A percentile compares a stretch with the other conserved stretches of the same genome.
Conservation (phyloP, 2,888 invertebrate genomes). For the Mactromeris polynyma region DNA sequence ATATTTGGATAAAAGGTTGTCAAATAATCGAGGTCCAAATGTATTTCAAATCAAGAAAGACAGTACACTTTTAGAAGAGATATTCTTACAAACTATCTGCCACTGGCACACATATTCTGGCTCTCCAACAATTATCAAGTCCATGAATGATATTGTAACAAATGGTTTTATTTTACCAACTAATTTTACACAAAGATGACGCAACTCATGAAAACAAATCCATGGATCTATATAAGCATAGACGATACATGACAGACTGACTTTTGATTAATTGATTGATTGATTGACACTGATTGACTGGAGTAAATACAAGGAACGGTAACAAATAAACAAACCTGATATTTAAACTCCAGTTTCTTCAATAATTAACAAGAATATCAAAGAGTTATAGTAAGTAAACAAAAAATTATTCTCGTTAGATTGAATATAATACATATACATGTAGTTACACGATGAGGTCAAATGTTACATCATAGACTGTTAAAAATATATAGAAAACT, state of each 20-base stretch:
- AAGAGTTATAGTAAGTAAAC: neutral
- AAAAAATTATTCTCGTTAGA: neutral
- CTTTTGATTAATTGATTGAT: neutral
- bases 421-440: no score
- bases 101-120: no score
- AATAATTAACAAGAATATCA: slow-evolving; percentile 36
- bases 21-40: no score
- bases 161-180: neutral
- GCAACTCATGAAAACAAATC: neutral
- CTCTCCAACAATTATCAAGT: no score
- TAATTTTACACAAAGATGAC: neutral
- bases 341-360: slow-evolving; percentile 72
- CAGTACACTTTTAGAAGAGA: no score
- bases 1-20: no score
- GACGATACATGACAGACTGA: neutral
- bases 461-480: no score
- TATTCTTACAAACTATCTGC: no score
- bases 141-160: no score
- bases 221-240: slow-evolving; percentile 2
- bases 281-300: slow-evolving; percentile 9
- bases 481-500: no score
- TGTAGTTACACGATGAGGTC: no score
- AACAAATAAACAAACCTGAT: slow-evolving; percentile 32
- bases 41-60: no score
- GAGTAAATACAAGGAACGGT: neutral